Conservation (phyloP, 2,797 vertebrate genomes). For the Myotis myotis region DNA sequence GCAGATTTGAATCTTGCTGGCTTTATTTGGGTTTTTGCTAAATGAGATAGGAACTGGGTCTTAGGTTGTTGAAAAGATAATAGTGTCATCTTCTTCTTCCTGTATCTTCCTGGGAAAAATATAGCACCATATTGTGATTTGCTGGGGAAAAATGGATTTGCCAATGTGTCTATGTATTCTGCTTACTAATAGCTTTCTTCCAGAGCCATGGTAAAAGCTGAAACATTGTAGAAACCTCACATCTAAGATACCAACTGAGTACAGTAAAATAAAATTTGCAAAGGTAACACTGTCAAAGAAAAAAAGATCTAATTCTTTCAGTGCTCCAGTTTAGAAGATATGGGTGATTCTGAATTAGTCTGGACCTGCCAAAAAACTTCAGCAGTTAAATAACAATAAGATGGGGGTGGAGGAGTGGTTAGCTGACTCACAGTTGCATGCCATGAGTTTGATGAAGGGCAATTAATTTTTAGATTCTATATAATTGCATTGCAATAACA, state of each 20-base stretch:
- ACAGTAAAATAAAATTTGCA: background rate
- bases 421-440: conserved; percentile 53
- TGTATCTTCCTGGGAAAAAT: background rate
- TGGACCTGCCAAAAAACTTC: conserved; percentile 61
- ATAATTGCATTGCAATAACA: conserved; percentile 56
- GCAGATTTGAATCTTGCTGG: background rate
- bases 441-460: background rate
- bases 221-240: background rate
- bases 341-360: conserved; percentile 44
- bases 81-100: background rate
- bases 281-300: background rate
- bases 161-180: background rate
- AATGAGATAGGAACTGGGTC: background rate
- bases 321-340: background rate
- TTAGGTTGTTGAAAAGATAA: background rate
- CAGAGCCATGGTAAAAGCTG: background rate
- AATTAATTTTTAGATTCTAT: conserved; percentile 63
- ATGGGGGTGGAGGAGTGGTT: conserved; percentile 27
- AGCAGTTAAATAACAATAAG: conserved; percentile 52
- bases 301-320: background rate
- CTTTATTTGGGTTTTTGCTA: background rate
- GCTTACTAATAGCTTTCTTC: background rate
- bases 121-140: background rate
- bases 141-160: background rate
- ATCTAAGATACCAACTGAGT: background rate